Conservation (phyloP, 2,113 vertebrate species). For the Zootoca vivipara region DNA sequence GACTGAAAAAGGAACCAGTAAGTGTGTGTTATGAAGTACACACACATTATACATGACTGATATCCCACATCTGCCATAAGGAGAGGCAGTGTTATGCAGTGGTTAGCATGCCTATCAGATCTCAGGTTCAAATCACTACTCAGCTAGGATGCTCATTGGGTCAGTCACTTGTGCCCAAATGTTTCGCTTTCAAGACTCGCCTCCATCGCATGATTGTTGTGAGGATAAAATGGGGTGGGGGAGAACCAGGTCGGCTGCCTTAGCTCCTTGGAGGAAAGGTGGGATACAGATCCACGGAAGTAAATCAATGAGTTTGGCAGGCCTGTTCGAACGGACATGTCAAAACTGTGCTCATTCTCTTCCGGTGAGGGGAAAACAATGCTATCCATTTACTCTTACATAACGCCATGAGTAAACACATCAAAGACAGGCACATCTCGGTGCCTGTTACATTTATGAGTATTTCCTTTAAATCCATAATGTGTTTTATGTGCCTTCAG, state of each 20-base stretch:
- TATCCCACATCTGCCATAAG: not conserved
- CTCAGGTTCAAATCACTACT: not conserved
- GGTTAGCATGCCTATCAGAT: not conserved
- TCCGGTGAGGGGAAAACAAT: not conserved
- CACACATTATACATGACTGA: not conserved
- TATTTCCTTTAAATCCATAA: conserved; percentile 40
- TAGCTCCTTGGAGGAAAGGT: not conserved
- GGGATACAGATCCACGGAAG: not conserved
- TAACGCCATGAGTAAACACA: conserved; percentile 26
- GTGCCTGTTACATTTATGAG: conserved; percentile 37
- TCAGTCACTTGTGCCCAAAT: not conserved
- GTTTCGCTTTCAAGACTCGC: not conserved
- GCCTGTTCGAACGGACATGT: conserved; percentile 24
- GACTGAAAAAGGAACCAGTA: too few relatives aligned
- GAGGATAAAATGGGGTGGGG: not conserved
- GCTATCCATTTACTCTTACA: conserved; percentile 43
- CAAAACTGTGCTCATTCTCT: not conserved
- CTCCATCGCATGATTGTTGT: not conserved
- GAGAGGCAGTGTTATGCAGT: not conserved
- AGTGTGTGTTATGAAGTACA: not conserved
- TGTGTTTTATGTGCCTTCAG: conserved; percentile 33
- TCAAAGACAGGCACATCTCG: conserved; percentile 31
- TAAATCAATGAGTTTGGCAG: conserved; percentile 1
- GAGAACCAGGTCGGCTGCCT: not conserved
- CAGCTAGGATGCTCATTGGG: too few relatives aligned